Evolutionary conservation across 2,888 invertebrate genomes (phyloP), one percentile per base, ranked within the genome.

Genomic region (Tetragnatha montana): DNA sequence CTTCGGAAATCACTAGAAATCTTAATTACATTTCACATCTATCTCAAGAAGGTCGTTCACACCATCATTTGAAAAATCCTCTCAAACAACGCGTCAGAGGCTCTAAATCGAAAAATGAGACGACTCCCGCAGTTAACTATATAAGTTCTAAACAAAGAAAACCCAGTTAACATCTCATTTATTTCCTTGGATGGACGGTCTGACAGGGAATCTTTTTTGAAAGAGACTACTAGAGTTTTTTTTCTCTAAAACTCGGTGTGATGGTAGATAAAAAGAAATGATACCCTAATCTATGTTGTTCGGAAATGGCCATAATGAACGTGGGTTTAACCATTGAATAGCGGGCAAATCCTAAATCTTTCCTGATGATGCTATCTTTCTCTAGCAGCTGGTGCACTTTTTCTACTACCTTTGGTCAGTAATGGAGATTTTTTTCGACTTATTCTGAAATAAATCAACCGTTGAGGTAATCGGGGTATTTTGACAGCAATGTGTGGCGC

Each of bases 381-480:
- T 12, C 47, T 49, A 76, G 19, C 83, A 84, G 75, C 83, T 84
- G 83, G 83, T 84, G 83, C 76, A 19, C 83, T 76, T 69, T 75
- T 75, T 76, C 75, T 10, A 76, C 69, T 74, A 75, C 83, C 75
- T 76, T 75, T 21, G 75, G 69, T 68, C 17, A 75, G 83, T 84
- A 76, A 84, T 84, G 68, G 76, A 75, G 83, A 35, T 75, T 68
- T 74, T 82, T 82, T 47, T 74, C 73, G 82, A 82, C 73, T 82
- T 82, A 82, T 82, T 82, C 82, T 74, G 82, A 82, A 82, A 82
- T 82, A 82, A 82, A 82, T 82, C 82, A 82, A 82, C 73, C 82
- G 73, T 82, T 82, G 74, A 82, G 82, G 82, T 71, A 50, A 47
- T 74, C 51, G 81, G 10, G 47, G 71, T 21, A 82, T 49, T 60